These are phyloP conservation scores for Halcyon smyrnensis DNA, from an alignment of 2,797 vertebrate species.

Conservation along the genomic window DNA sequence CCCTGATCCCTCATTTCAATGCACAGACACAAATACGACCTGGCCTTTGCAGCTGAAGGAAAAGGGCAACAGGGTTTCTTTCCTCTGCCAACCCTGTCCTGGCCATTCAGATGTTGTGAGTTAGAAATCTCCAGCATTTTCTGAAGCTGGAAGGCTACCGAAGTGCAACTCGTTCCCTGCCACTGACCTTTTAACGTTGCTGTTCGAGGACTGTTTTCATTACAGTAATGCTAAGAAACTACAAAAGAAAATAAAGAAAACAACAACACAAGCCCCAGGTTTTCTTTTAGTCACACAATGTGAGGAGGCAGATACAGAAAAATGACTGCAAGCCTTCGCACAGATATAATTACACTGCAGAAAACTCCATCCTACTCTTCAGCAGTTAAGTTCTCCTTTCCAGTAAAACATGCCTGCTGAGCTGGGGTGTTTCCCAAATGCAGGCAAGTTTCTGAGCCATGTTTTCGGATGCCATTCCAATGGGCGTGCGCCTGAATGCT, in stretches of 20 bases:
- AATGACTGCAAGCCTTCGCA: not conserved
- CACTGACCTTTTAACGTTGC: not conserved
- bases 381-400: not conserved
- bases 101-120: accelerated
- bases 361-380: not conserved
- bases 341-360: not conserved
- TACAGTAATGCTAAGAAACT: not conserved
- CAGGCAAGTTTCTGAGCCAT: not conserved
- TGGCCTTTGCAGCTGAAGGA: not conserved
- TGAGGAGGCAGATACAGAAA: not conserved
- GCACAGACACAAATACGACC: not conserved
- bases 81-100: not conserved
- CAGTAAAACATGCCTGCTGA: not conserved
- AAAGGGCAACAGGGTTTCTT: not conserved
- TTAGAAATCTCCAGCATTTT: not conserved
- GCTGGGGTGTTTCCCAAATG: not conserved
- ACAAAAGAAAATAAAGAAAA: not conserved
- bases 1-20: not conserved
- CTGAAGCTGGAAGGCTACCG: not conserved
- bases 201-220: not conserved
- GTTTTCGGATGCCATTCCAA: slow-evolving; percentile 6
- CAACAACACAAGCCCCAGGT: not conserved
- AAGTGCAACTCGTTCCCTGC: not conserved
- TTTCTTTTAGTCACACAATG: not conserved
- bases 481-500: not conserved